Percentiles rank a stretch among this genome's conserved stretches.
Conservation (phyloP, 1,140 invertebrate genomes). For the Venustaconcha ellipsiformis region DNA sequence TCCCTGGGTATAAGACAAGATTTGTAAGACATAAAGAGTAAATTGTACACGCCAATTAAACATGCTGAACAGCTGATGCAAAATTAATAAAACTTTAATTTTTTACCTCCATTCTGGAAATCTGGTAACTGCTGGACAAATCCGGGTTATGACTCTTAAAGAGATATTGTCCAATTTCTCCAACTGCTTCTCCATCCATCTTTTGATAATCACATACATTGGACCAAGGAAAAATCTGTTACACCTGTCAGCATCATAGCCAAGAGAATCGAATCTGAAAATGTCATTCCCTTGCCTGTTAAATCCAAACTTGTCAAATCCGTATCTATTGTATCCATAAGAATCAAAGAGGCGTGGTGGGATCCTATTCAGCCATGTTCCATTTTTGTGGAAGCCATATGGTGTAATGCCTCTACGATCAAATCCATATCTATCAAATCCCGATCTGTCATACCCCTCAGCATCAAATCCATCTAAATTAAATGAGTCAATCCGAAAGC, state of each 20-base stretch:
- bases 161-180: slow-evolving; percentile 42
- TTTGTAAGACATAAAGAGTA: too few relatives aligned
- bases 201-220: slow-evolving; percentile 45
- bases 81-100: neutral
- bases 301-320: slow-evolving; percentile 53
- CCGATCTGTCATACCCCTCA: slow-evolving; percentile 48
- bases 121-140: slow-evolving; percentile 48
- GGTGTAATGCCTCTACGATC: slow-evolving; percentile 42
- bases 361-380: slow-evolving; percentile 17
- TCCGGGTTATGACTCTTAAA: slow-evolving; percentile 48
- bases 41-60: too few relatives aligned
- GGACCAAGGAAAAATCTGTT: slow-evolving; percentile 53
- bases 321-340: slow-evolving; percentile 55
- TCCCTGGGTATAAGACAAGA: too few relatives aligned
- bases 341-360: slow-evolving; percentile 36
- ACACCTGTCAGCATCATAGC: slow-evolving; percentile 45
- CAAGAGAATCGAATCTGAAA: slow-evolving; percentile 51
- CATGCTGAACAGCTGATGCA: neutral
- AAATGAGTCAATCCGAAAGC: slow-evolving; percentile 48
- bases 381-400: slow-evolving; percentile 47
- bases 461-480: slow-evolving; percentile 56
- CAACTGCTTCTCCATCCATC: slow-evolving; percentile 30
- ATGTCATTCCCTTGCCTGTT: slow-evolving; percentile 54
- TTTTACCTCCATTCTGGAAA: slow-evolving; percentile 45
- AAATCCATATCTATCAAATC: slow-evolving; percentile 57